Evolutionary conservation across 2,113 vertebrate species (phyloP).

Genomic region (Parotia lawesii): DNA sequence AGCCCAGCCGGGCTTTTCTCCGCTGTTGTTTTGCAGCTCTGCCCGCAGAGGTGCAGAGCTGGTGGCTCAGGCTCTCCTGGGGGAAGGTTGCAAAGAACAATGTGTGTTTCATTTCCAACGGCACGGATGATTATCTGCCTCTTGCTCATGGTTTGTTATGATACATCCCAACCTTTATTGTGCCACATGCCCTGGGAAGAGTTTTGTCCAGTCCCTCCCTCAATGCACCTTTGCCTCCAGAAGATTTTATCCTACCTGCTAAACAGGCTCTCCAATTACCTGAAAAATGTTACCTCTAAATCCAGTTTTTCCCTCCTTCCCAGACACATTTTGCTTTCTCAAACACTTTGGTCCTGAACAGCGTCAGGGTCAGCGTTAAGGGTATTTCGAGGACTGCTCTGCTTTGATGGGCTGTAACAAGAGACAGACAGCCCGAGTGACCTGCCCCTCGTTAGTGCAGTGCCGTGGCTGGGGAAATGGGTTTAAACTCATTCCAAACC

Average conservation of each 20-base stretch:
- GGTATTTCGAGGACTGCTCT: accelerated
- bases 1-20: background rate
- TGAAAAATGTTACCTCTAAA: background rate
- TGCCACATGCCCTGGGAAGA: background rate
- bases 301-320: background rate
- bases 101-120: accelerated
- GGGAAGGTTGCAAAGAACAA: background rate
- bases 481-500: background rate
- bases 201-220: background rate
- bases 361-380: background rate
- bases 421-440: background rate
- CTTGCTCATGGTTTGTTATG: background rate
- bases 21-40: background rate
- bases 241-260: background rate
- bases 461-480: background rate
- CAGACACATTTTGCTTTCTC: background rate
- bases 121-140: accelerated
- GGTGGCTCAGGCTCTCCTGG: background rate
- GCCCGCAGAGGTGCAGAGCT: background rate
- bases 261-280: background rate
- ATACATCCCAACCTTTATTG: background rate
- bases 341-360: background rate
- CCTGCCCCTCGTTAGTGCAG: background rate
- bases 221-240: background rate
- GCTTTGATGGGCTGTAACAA: background rate